Evolutionary conservation across 2,797 vertebrate species (phyloP).

Genomic region (Pelodytes ibericus): DNA sequence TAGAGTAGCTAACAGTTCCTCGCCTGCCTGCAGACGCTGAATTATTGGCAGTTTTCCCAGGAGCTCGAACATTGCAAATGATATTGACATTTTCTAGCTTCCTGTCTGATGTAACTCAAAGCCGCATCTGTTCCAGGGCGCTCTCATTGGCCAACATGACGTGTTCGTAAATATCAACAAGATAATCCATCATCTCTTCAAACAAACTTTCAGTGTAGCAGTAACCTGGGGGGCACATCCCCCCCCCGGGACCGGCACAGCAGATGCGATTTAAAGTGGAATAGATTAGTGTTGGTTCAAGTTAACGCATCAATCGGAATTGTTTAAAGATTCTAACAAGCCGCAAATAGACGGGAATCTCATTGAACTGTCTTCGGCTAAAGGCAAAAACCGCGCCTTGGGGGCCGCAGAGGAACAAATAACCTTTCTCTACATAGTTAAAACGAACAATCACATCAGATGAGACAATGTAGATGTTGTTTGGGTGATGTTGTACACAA

Average conservation of each 20-base stretch:
- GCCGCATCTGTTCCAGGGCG: slow-evolving; percentile 7
- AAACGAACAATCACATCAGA: not conserved
- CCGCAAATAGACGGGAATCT: slow-evolving; percentile 19
- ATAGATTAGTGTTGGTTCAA: slow-evolving; percentile 36
- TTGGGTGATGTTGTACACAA: not conserved
- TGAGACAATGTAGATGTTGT: not conserved
- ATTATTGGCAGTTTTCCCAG: slow-evolving; percentile 27
- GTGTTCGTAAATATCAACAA: slow-evolving; percentile 52
- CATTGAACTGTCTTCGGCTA: not conserved
- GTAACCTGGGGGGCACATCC: slow-evolving; percentile 10
- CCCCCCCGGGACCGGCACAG: slow-evolving; percentile 4
- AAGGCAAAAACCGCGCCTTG: not conserved
- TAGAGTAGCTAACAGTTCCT: slow-evolving; percentile 23
- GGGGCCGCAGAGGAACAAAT: not conserved
- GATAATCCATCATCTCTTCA: slow-evolving; percentile 55
- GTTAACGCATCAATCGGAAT: slow-evolving; percentile 31
- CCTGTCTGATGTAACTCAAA: slow-evolving; percentile 1
- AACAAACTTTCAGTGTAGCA: slow-evolving; percentile 50
- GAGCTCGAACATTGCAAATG: slow-evolving; percentile 8
- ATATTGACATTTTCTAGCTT: slow-evolving; percentile 52
- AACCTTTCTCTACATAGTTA: not conserved
- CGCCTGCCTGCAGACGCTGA: slow-evolving; percentile 19
- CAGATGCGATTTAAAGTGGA: slow-evolving; percentile 17
- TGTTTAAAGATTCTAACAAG: slow-evolving; percentile 1
- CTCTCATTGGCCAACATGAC: slow-evolving; percentile 1